phyloP scores from a whole-genome alignment of 1,140 invertebrate species.

The Drosophila azteca region DNA sequence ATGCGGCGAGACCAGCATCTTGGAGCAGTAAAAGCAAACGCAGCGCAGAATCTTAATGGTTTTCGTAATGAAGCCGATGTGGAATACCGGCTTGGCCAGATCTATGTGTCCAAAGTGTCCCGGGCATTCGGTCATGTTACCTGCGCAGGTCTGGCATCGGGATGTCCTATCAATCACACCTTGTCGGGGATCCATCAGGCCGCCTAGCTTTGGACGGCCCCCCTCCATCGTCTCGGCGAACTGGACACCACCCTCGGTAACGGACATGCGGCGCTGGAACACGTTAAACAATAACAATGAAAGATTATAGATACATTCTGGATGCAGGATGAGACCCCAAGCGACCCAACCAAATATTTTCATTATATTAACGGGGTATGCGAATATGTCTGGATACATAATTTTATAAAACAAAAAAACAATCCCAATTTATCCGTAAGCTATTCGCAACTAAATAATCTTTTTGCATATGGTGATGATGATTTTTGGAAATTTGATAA shows the following conservation, averaged over 20 bases:
- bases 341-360: too few relatives aligned
- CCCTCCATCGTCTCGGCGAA: conserved; percentile 99
- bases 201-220: conserved; percentile 97
- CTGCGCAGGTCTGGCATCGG: conserved; percentile 98
- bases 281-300: not conserved
- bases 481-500: conserved; percentile 21
- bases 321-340: too few relatives aligned
- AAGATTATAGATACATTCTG: not conserved
- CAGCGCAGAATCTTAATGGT: conserved; percentile 98
- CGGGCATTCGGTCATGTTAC: conserved; percentile 98
- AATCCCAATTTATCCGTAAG: not conserved
- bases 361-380: too few relatives aligned
- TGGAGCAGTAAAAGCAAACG: conserved; percentile 99
- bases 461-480: conserved; percentile 10
- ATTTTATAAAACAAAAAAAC: too few relatives aligned
- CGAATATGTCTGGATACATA: too few relatives aligned
- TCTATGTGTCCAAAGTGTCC: conserved; percentile 99
- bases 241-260: conserved; percentile 98
- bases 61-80: conserved; percentile 98
- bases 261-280: conserved; percentile 95
- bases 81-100: conserved; percentile 98
- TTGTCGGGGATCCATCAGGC: conserved; percentile 99
- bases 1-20: conserved; percentile 95
- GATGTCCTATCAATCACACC: conserved; percentile 97
- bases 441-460: not conserved